Evolutionary conservation across 2,113 vertebrate genomes (phyloP).

Genomic region (Silurus glanis): DNA sequence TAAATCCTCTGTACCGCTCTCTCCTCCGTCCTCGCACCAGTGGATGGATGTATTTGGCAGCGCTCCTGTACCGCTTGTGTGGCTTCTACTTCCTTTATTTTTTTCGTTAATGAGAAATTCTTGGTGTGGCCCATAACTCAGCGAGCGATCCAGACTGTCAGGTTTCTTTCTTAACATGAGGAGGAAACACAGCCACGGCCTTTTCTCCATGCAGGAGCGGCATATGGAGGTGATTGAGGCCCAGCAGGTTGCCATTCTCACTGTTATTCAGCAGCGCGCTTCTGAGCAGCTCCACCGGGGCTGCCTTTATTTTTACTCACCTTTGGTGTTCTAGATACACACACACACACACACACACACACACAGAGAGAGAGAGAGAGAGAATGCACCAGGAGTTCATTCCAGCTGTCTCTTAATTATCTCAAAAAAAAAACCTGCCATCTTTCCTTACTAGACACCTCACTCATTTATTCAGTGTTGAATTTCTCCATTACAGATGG

Average conservation of each 20-base stretch:
- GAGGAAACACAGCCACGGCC: background rate
- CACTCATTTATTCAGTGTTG: background rate
- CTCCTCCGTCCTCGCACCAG: background rate
- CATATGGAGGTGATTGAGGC: conserved; percentile 31
- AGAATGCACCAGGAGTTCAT: background rate
- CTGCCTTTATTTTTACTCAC: background rate
- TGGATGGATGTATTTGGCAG: conserved; percentile 23
- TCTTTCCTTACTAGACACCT: conserved; percentile 14
- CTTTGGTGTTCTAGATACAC: background rate
- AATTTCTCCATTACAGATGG: conserved; percentile 15
- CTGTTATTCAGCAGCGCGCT: conserved; percentile 19
- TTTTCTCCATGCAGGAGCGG: conserved; percentile 2
- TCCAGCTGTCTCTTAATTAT: conserved; percentile 35
- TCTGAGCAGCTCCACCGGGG: background rate
- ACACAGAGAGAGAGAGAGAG: background rate
- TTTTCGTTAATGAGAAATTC: background rate
- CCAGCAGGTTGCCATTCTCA: conserved; percentile 20
- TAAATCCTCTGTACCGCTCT: conserved; percentile 14
- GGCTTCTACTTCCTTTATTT: background rate
- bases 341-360: too few relatives aligned
- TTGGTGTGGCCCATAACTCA: background rate
- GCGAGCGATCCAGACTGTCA: background rate
- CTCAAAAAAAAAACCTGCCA: conserved; percentile 4
- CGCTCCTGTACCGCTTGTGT: background rate
- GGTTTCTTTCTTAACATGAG: background rate